Evolutionary conservation across 2,888 invertebrate genomes (phyloP).

Genomic region (Kuschelorhynchus macadamiae): DNA sequence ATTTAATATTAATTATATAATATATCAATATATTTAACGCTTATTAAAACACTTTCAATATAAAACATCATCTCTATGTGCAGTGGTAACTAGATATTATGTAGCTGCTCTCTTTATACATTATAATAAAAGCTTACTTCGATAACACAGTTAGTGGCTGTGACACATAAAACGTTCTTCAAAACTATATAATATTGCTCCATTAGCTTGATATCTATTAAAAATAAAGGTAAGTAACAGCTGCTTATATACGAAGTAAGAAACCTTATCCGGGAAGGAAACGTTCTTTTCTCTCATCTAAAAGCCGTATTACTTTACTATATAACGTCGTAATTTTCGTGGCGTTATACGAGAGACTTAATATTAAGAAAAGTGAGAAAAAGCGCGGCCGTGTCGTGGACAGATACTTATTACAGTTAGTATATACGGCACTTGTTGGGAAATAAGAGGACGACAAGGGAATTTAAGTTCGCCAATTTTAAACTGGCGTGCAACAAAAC

Average conservation of each 20-base stretch:
- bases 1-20: no score
- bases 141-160: no score
- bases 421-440: slow-evolving; percentile 48
- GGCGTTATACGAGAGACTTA: slow-evolving; percentile 38
- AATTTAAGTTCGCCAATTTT: slow-evolving; percentile 46
- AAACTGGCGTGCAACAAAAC: slow-evolving; percentile 37
- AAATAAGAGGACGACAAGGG: slow-evolving; percentile 23
- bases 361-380: slow-evolving; percentile 50
- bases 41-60: no score
- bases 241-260: slow-evolving; percentile 23
- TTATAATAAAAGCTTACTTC: no score
- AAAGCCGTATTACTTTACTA: slow-evolving; percentile 43
- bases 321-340: slow-evolving; percentile 46
- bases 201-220: slow-evolving; percentile 17
- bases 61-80: no score
- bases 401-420: slow-evolving; percentile 47
- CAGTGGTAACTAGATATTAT: no score
- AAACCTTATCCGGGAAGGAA: slow-evolving; percentile 23
- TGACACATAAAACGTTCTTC: not conserved
- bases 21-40: no score
- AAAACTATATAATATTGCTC: not conserved
- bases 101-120: no score
- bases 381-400: slow-evolving; percentile 41
- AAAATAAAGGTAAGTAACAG: slow-evolving; percentile 27
- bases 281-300: slow-evolving; percentile 28